Percentiles rank a stretch among this genome's conserved stretches.
These are phyloP conservation scores for Agelastica alni DNA, from an alignment of 2,888 invertebrate genomes.

Conservation along the genomic window DNA sequence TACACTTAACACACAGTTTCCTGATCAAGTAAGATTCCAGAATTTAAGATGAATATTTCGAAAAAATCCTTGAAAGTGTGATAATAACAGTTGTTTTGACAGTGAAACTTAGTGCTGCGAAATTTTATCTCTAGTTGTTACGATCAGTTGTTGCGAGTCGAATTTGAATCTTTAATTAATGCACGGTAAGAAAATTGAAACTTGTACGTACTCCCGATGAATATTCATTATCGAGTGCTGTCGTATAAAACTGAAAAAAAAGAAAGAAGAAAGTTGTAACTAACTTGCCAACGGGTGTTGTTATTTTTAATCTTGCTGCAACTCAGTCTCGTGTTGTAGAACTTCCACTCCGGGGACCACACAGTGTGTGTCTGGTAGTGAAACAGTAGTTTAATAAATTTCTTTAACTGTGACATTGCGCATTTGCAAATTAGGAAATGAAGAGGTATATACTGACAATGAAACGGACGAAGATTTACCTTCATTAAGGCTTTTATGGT, in stretches of 20 bases:
- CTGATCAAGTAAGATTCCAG: no score
- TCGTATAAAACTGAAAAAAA: conserved; percentile 17
- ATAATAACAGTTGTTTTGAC: no score
- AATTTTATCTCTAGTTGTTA: no score
- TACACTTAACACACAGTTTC: no score
- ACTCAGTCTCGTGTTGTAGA: conserved; percentile 9
- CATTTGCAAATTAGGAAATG: conserved; percentile 33
- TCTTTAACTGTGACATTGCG: conserved; percentile 28
- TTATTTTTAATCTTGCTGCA: conserved; percentile 11
- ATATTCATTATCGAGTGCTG: conserved; percentile 28
- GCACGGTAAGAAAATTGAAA: conserved; percentile 25
- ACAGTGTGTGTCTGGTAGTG: conserved; percentile 26
- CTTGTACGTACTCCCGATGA: conserved; percentile 22
- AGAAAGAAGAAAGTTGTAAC: conserved; percentile 9
- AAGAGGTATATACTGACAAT: not conserved
- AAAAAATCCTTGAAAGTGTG: no score
- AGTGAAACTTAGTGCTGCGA: no score
- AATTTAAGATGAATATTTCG: no score
- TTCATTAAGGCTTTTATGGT: conserved; percentile 5
- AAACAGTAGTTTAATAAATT: conserved; percentile 30
- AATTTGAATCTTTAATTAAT: conserved; percentile 23
- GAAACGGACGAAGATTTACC: not conserved
- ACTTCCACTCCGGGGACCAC: conserved; percentile 26
- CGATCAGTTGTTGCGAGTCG: no score
- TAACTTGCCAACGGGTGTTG: conserved; percentile 13